phyloP scores from a whole-genome alignment of 2,113 vertebrate genomes.

The Lasiurus cinereus region DNA sequence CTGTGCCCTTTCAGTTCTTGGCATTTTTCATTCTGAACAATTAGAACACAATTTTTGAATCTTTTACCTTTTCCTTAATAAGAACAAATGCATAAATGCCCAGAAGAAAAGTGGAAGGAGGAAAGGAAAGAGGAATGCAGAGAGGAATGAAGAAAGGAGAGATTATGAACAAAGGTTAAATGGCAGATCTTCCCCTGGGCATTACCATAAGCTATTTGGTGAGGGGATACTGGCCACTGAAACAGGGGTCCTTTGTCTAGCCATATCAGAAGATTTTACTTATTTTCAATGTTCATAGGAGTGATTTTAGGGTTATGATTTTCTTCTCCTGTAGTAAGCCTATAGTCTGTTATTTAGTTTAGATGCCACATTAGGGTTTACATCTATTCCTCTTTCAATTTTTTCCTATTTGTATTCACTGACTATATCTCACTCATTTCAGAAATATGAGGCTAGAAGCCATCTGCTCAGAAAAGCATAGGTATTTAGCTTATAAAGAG shows the following conservation, averaged over 20 bases:
- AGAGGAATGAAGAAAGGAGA: background rate
- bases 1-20: background rate
- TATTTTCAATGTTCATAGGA: conserved; percentile 6
- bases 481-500: conserved; percentile 32
- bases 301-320: background rate
- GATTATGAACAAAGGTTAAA: background rate
- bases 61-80: background rate
- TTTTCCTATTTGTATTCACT: background rate
- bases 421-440: background rate
- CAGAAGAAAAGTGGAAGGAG: background rate
- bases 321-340: conserved; percentile 23
- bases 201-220: background rate
- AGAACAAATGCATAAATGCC: background rate
- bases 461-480: background rate
- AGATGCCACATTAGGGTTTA: background rate
- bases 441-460: background rate
- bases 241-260: background rate
- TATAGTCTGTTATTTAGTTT: background rate
- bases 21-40: background rate
- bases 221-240: fast-evolving
- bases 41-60: background rate
- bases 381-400: background rate
- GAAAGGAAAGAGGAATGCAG: background rate
- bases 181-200: background rate
- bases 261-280: background rate